Evolutionary conservation across 1,140 invertebrate genomes (phyloP).

Genomic region (Stegodyphus mimosarum): DNA sequence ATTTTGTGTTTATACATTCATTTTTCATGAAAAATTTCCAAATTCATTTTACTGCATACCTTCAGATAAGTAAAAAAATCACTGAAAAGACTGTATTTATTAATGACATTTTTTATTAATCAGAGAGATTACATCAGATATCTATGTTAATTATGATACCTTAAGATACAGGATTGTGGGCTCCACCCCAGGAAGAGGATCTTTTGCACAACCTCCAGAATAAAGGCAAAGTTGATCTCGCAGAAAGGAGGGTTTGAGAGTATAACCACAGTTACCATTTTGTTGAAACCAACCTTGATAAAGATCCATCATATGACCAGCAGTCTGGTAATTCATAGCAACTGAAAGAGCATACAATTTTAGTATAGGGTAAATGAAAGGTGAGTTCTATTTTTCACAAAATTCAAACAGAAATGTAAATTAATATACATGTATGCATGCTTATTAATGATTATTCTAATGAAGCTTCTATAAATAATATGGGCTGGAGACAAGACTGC

Average conservation of each 20-base stretch:
- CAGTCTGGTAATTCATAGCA: slow-evolving; percentile 73
- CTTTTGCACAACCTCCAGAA: slow-evolving; percentile 69
- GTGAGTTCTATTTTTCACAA: background rate
- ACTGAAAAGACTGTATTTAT: no score
- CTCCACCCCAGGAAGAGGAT: slow-evolving; percentile 72
- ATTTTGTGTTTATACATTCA: no score
- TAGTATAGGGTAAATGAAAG: background rate
- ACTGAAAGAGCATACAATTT: slow-evolving; percentile 65
- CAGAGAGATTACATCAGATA: no score
- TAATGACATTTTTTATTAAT: no score
- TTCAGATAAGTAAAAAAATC: no score
- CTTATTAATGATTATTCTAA: no score
- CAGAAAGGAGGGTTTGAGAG: slow-evolving; percentile 75
- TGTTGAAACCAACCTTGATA: slow-evolving; percentile 74
- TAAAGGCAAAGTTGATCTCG: slow-evolving; percentile 70
- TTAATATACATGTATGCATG: no score
- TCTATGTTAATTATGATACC: slow-evolving; percentile 64
- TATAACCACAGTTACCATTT: slow-evolving; percentile 77
- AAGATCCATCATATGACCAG: slow-evolving; percentile 72
- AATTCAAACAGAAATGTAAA: no score
- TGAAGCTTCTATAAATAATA: no score
- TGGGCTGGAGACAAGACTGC: no score
- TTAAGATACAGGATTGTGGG: slow-evolving; percentile 73
- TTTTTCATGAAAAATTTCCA: no score
- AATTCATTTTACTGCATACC: no score